Conservation (phyloP, 2,888 invertebrate genomes). For the Archips crataeganus region DNA sequence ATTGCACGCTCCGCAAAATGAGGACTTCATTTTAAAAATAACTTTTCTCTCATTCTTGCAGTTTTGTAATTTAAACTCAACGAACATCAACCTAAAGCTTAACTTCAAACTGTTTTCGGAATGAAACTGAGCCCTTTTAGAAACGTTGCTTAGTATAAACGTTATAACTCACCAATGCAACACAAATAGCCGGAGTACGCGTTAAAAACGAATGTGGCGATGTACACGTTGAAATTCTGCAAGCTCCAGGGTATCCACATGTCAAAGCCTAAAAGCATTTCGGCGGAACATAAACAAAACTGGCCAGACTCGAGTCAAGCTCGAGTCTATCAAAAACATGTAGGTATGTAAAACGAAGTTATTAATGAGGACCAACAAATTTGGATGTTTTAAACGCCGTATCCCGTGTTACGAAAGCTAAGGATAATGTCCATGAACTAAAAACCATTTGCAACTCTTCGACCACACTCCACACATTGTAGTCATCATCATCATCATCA, state of each 20-base stretch:
- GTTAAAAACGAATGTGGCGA: constrained; percentile 68
- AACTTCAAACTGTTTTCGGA: background rate
- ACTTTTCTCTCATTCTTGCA: background rate
- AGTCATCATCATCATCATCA: too few relatives aligned
- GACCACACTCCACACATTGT: too few relatives aligned
- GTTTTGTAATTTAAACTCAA: background rate
- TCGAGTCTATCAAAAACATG: too few relatives aligned
- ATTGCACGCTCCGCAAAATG: background rate
- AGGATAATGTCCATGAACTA: too few relatives aligned
- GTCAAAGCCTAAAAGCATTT: constrained; percentile 70
- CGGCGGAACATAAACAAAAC: background rate
- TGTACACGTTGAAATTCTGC: constrained; percentile 65
- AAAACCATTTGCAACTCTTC: too few relatives aligned
- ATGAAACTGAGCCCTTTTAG: background rate
- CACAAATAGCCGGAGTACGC: constrained; percentile 72
- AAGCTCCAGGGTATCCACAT: constrained; percentile 82
- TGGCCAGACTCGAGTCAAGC: too few relatives aligned
- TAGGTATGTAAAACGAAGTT: too few relatives aligned
- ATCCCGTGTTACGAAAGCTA: too few relatives aligned
- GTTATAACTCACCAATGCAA: constrained; percentile 65
- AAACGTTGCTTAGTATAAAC: background rate
- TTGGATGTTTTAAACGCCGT: too few relatives aligned
- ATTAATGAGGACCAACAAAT: too few relatives aligned
- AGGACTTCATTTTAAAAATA: background rate
- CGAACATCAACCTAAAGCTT: background rate